Base-by-base conservation (phyloP, 2,888 invertebrate genomes). In the Drosophila quinaria region DNA sequence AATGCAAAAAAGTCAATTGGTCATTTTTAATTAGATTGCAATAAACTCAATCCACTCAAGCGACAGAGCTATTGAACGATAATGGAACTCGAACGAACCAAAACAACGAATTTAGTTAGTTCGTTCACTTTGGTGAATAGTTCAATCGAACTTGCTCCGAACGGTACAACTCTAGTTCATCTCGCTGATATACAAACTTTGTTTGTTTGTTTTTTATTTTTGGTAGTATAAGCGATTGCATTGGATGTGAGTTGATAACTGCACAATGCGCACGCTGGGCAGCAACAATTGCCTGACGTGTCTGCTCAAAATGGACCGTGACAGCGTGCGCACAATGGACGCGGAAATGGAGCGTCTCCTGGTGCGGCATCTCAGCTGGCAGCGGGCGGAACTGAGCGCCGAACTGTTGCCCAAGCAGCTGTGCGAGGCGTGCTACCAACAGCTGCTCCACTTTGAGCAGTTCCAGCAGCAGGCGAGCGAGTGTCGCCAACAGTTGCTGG, bases 211-310 rank as follows among this genome's bases (percentile, higher is more conserved):
- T 13, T 31, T 25, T 33, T 31, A n/a, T 17, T 15, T n/a, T 31
- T 56, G 22, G 6, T 6, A 11, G 3, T 22, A 5, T 3, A 41
- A 41, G 9, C 15, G 39, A 3, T 4, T 39, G 17, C 29, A 44
- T 44, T 44, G 44, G 6, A 42, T 56, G 33, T 15, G 35, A 47
- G n/a, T n/a, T 22, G n/a, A 1, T 25, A 10, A 8, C 35, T 31
- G 6, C 4, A 47, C 25, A 58, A 58, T 42, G 80, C 74, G 3
- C 75, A 71, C 29, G n/a, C 37, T 47, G 47, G 33, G 22, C 11
- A 50, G 15, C 41, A 29, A 77, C 47, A 64, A 86, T 46, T 91
- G 91, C 58, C 73, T 91, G 31, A 90, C 91, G 4, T 91, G 91
- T 50, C 71, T 91, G 61, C 63, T 66, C 1, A 77, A 80, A 58